Evolutionary conservation across 1,140 invertebrate genomes (phyloP).

Genomic region (Zaprionus nigranus): DNA sequence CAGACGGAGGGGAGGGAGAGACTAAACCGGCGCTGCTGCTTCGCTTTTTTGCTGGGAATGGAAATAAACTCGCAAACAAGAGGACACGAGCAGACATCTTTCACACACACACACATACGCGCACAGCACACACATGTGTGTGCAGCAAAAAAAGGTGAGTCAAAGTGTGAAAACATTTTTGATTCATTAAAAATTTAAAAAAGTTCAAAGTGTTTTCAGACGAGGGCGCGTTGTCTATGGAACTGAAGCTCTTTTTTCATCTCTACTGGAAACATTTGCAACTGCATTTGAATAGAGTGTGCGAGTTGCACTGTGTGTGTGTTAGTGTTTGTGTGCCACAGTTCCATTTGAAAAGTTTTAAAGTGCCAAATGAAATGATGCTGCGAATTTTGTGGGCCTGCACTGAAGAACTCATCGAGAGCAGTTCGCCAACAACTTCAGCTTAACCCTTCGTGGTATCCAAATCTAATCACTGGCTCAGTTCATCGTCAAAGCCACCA

Average conservation of each 20-base stretch:
- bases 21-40: constrained; percentile 41
- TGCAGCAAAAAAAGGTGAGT: constrained; percentile 51
- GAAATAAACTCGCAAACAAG: constrained; percentile 56
- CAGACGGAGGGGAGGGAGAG: neutral
- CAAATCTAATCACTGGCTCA: constrained; percentile 29
- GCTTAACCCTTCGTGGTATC: neutral
- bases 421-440: neutral
- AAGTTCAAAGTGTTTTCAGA: constrained; percentile 83
- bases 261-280: constrained; percentile 15
- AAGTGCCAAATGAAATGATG: constrained; percentile 8
- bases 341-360: constrained; percentile 16
- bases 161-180: constrained; percentile 82
- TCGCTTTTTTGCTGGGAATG: constrained; percentile 60
- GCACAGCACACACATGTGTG: constrained; percentile 3
- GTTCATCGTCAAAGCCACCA: constrained; percentile 30
- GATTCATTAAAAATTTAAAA: constrained; percentile 84
- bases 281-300: constrained; percentile 14
- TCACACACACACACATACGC: neutral
- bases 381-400: constrained; percentile 1
- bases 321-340: constrained; percentile 3
- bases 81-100: constrained; percentile 42
- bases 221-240: constrained; percentile 32
- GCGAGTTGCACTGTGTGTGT: neutral
- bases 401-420: neutral
- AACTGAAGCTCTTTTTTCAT: constrained; percentile 27